Percentiles rank a stretch among this genome's conserved stretches.
Evolutionary conservation across 2,888 invertebrate genomes (phyloP).

Genomic region (Teleiodes luculella): DNA sequence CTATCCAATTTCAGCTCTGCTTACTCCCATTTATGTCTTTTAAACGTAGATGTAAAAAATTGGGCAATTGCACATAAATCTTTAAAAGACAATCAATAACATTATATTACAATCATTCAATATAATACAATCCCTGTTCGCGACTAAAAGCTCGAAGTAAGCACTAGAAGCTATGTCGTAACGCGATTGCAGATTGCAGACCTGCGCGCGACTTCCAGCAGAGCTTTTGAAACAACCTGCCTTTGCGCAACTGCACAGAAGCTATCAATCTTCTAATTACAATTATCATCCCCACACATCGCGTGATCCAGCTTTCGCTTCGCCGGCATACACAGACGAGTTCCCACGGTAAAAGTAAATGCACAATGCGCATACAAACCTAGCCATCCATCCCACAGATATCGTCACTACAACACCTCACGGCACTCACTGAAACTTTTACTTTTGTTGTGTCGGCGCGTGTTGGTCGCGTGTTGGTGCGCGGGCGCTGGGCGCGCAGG

Average conservation of each 20-base stretch:
- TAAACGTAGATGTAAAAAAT: too few species aligned
- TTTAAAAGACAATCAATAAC: too few species aligned
- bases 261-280: neutral
- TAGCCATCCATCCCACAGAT: slow-evolving; percentile 63
- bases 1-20: too few species aligned
- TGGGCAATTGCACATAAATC: too few species aligned
- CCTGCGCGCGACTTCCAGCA: neutral
- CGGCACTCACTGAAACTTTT: slow-evolving; percentile 54
- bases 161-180: neutral
- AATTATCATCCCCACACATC: slow-evolving; percentile 6
- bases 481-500: slow-evolving; percentile 26
- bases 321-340: neutral
- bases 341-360: slow-evolving; percentile 21
- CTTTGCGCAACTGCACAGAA: slow-evolving; percentile 4
- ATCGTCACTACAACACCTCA: slow-evolving; percentile 45
- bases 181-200: neutral
- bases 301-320: slow-evolving; percentile 21
- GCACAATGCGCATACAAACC: slow-evolving; percentile 30
- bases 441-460: slow-evolving; percentile 45
- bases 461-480: neutral
- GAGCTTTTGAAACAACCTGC: slow-evolving; percentile 6
- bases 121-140: neutral
- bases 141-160: too few species aligned
- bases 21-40: too few species aligned
- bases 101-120: neutral